Evolutionary conservation across 2,113 vertebrate genomes (phyloP).

Genomic region (Corydoras maculifer): DNA sequence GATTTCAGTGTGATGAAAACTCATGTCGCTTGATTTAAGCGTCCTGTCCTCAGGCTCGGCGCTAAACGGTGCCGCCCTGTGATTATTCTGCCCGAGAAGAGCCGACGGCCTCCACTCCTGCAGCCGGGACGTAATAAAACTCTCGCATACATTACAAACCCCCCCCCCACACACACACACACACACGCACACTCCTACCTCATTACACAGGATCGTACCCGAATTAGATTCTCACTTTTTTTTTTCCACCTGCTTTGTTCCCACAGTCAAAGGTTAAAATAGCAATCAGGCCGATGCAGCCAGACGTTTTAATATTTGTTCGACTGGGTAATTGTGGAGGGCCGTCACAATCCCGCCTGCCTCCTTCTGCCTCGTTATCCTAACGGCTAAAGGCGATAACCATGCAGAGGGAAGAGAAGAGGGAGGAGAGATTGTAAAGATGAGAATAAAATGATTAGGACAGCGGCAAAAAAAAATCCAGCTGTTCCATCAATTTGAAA

Average conservation of each 20-base stretch:
- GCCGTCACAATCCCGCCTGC: constrained; percentile 76
- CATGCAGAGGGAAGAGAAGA: constrained; percentile 67
- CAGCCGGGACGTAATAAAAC: constrained; percentile 91
- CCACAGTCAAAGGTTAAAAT: constrained; percentile 98
- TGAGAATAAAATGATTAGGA: background rate
- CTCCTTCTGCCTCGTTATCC: constrained; percentile 81
- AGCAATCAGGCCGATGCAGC: constrained; percentile 97
- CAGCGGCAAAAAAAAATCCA: no score
- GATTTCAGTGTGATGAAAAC: constrained; percentile 39
- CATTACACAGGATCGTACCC: constrained; percentile 96
- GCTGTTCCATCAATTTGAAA: no score
- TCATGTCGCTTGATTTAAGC: constrained; percentile 32
- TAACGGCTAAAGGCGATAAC: constrained; percentile 92
- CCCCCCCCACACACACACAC: constrained; percentile 25
- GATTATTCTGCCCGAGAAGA: constrained; percentile 86
- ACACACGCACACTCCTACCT: constrained; percentile 62
- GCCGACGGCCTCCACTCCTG: constrained; percentile 75
- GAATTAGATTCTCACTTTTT: constrained; percentile 91
- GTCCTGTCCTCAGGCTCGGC: constrained; percentile 27
- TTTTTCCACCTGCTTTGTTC: constrained; percentile 85
- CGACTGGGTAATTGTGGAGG: constrained; percentile 89
- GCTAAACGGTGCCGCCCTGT: constrained; percentile 28
- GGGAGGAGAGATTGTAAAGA: constrained; percentile 48
- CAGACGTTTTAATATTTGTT: constrained; percentile 99
- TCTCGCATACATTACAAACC: constrained; percentile 76